Percentiles rank a stretch among this genome's conserved stretches.
Conservation (phyloP, 1,140 invertebrate species). For the Cyclargus thomasi region DNA sequence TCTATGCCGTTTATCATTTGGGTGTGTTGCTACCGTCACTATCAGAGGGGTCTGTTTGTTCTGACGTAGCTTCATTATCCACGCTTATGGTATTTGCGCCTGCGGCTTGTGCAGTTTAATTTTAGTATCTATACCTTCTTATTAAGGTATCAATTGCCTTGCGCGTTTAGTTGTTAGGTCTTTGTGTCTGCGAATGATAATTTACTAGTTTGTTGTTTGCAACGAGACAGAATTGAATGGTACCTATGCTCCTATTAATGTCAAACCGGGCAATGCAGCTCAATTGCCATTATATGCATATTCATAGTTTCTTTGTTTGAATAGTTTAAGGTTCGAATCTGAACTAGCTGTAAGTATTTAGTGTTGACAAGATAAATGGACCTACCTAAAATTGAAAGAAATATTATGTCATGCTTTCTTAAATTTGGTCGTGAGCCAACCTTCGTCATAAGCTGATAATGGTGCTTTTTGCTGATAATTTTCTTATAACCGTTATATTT, state of each 20-base stretch:
- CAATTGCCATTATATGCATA: not conserved
- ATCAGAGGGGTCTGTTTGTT: conserved; percentile 26
- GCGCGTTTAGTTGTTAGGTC: not conserved
- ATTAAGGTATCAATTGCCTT: not conserved
- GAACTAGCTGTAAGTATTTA: not conserved
- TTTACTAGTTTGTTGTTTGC: not conserved
- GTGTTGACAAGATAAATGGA: not conserved
- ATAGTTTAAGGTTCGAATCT: not conserved
- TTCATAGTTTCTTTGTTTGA: not conserved
- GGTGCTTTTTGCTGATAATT: not conserved
- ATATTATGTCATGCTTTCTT: conserved; percentile 1
- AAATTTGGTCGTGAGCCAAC: not conserved
- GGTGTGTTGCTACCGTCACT: conserved; percentile 36
- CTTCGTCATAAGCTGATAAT: not conserved
- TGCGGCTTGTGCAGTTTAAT: not conserved
- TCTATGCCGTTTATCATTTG: conserved; percentile 28
- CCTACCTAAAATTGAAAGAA: not conserved
- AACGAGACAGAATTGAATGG: not conserved
- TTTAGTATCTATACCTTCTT: not conserved
- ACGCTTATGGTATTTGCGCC: not conserved
- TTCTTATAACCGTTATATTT: not conserved
- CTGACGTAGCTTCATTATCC: conserved; percentile 27
- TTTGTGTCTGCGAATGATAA: not conserved
- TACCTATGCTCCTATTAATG: not conserved
- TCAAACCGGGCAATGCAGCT: not conserved